A percentile compares a stretch with the other conserved stretches of the same genome.
phyloP scores from a whole-genome alignment of 1,140 invertebrate genomes.

The Laupala kohalensis region DNA sequence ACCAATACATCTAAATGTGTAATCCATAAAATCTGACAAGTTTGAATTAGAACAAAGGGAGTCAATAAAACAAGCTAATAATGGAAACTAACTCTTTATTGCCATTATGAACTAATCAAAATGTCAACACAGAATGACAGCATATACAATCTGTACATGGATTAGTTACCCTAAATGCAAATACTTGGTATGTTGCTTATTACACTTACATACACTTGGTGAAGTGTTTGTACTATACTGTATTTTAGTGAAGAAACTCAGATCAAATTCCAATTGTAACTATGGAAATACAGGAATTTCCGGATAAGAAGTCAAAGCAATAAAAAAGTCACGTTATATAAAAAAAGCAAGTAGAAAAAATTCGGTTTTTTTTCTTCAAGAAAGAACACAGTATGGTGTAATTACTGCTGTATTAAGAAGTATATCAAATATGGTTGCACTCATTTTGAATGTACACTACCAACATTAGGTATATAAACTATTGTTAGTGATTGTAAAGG shows the following conservation, averaged over 20 bases:
- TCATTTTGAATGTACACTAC: not conserved
- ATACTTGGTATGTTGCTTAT: not conserved
- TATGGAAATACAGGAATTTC: conserved; percentile 6
- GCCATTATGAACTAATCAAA: conserved; percentile 12
- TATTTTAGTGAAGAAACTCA: not conserved
- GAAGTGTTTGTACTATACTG: not conserved
- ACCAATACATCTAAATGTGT: too few relatives aligned
- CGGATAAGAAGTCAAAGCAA: not conserved
- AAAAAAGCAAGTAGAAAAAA: conserved; percentile 14
- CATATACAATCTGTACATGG: conserved; percentile 9
- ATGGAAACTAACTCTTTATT: conserved; percentile 15
- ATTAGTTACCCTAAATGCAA: conserved; percentile 6
- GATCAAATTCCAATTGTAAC: not conserved
- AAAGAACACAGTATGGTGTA: conserved; percentile 15
- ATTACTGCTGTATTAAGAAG: conserved; percentile 1
- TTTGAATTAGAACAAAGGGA: too few relatives aligned
- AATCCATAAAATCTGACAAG: too few relatives aligned
- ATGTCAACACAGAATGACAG: conserved; percentile 10
- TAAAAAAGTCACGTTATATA: conserved; percentile 7
- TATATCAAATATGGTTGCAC: not conserved
- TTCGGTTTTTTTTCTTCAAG: not conserved
- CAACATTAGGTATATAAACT: conserved; percentile 2
- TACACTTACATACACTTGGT: not conserved
- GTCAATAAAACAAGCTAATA: too few relatives aligned
- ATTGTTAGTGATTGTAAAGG: conserved; percentile 7